Conservation (phyloP, 2,888 invertebrate genomes). For the Epirrhoe alternata region DNA sequence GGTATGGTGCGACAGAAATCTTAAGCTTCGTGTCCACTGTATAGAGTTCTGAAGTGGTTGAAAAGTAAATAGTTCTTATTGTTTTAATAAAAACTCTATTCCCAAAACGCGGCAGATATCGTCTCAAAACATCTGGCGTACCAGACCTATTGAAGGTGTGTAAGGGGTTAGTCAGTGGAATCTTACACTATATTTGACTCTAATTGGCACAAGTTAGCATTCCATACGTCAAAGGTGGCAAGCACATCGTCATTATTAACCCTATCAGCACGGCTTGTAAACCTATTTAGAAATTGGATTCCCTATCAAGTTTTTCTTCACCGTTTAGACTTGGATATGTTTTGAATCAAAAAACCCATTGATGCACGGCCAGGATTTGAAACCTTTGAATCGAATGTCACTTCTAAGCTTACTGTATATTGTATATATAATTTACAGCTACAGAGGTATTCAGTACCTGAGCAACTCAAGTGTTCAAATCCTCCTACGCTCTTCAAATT, state of each 20-base stretch:
- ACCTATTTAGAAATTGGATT: not conserved
- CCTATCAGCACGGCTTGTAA: no score
- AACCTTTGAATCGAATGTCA: no score
- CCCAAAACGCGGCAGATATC: no score
- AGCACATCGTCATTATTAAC: no score
- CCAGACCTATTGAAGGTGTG: not conserved
- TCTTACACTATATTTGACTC: not conserved
- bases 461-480: constrained; percentile 1
- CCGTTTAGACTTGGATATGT: not conserved
- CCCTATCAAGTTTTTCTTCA: not conserved
- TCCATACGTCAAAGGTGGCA: not conserved
- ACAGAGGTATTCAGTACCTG: not conserved
- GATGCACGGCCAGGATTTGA: no score
- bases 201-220: not conserved
- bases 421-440: no score
- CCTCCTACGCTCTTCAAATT: not conserved
- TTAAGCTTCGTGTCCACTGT: not conserved
- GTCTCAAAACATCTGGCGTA: not conserved
- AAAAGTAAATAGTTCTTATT: no score
- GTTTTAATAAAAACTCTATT: not conserved
- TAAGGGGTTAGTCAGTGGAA: not conserved
- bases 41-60: not conserved
- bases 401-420: no score
- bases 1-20: not conserved
- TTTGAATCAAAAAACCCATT: not conserved